Evolutionary conservation across 2,797 vertebrate species (phyloP), one percentile per base, ranked within the genome.

Genomic region (Enteromius radiatus): DNA sequence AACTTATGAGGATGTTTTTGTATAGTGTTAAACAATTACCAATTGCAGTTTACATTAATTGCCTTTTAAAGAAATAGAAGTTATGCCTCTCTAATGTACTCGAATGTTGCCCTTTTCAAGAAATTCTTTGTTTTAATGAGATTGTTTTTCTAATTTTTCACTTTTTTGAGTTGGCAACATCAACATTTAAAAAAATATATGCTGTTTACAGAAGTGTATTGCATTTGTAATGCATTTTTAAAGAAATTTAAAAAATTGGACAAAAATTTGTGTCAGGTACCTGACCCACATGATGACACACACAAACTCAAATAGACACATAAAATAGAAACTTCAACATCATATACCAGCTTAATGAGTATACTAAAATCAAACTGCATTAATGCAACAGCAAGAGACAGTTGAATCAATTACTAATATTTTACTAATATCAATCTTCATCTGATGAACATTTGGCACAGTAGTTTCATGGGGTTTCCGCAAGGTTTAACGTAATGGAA

Each of bases 301-400:
- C 33, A 28, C 31, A 65, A 41, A 45, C 23, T 33, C 26, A 79
- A 33, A 67, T 21, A 70, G 19, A 70, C 59, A 71, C 59, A 4
- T 49, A 28, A 54, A 31, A 31, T 54, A 33, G 9, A 79, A 38
- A 61, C 54, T 73, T 80, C 17, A 73, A 63, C 21, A 4, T 36
- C 49, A 81, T 49, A 23, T 71, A 73, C 64, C 56, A 73, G 10
- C 59, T 65, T 81, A 54, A 64, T 65, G 59, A 38, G 9, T 19
- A 31, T 26, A 49, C 63, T 14, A 59, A 59, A 74, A 64, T 64
- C 33, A 52, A 61, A 54, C 23, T 17, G 31, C 36, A 70, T 81
- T 75, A 75, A 74, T 75, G 31, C 10, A 74, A 49, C 31, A 82
- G 63, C 43, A 64, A 70, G 43, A 82, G 33, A 76, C n/a, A 43